These are phyloP conservation scores for Orestias chungarensis DNA, from an alignment of 2,797 vertebrate species.

Conservation along the genomic window DNA sequence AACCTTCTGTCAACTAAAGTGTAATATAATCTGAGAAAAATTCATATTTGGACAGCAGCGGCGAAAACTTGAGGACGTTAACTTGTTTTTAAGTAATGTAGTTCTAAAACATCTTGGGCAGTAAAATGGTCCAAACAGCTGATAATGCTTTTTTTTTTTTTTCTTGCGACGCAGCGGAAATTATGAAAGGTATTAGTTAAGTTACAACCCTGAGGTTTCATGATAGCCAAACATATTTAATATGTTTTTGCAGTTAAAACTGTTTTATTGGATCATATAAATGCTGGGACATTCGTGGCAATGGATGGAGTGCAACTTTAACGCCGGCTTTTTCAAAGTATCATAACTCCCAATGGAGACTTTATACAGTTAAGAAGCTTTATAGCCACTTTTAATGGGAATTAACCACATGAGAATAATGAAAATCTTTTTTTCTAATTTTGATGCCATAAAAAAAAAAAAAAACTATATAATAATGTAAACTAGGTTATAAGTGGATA, in stretches of 20 bases:
- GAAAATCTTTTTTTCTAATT: too few species aligned
- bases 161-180: background rate
- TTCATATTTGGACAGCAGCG: background rate
- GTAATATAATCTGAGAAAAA: background rate
- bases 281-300: background rate
- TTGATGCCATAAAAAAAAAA: too few species aligned
- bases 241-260: conserved; percentile 8
- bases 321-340: background rate
- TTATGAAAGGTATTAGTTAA: conserved; percentile 4
- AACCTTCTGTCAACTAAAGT: background rate
- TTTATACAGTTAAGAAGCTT: background rate
- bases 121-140: background rate
- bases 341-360: background rate
- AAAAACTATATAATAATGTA: too few species aligned
- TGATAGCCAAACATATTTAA: background rate
- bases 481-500: too few species aligned
- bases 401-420: background rate
- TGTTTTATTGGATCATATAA: background rate
- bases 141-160: background rate
- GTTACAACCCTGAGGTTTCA: conserved; percentile 46
- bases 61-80: background rate
- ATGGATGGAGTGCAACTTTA: background rate
- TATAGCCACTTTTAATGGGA: background rate
- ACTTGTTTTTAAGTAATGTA: background rate
- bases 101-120: background rate